Evolutionary conservation across 2,797 vertebrate species (phyloP).

Genomic region (Coregonus sp.): DNA sequence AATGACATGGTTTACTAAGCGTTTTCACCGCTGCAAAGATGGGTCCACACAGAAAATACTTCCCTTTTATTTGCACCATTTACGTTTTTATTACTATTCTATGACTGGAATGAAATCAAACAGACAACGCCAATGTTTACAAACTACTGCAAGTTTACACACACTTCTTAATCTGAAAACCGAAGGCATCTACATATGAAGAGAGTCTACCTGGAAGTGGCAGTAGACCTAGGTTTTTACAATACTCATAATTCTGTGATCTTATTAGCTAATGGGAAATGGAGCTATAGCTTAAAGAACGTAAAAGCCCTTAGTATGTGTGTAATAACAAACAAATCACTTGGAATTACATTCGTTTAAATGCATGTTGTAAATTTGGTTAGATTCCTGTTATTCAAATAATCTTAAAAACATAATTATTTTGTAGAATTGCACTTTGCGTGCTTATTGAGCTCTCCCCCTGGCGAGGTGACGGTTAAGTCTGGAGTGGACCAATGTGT

Average conservation of each 20-base stretch:
- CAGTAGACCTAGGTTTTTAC: not conserved
- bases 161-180: not conserved
- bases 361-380: not conserved
- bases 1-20: not conserved
- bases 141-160: not conserved
- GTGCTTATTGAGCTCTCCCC: not conserved
- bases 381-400: not conserved
- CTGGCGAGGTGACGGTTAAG: no score
- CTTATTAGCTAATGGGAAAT: not conserved
- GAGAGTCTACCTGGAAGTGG: not conserved
- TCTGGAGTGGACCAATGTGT: constrained; percentile 10
- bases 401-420: no score
- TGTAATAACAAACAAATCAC: not conserved
- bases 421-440: not conserved
- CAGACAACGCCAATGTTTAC: not conserved
- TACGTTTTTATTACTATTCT: not conserved
- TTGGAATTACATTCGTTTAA: not conserved
- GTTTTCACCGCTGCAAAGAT: not conserved
- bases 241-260: not conserved
- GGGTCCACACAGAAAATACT: not conserved
- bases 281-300: not conserved
- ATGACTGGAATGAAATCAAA: not conserved
- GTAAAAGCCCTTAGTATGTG: not conserved
- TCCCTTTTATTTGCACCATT: not conserved
- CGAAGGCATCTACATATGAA: not conserved